Evolutionary conservation across 1,140 invertebrate genomes (phyloP), one percentile per base, ranked within the genome.

Genomic region (Drosophila ficusphila): DNA sequence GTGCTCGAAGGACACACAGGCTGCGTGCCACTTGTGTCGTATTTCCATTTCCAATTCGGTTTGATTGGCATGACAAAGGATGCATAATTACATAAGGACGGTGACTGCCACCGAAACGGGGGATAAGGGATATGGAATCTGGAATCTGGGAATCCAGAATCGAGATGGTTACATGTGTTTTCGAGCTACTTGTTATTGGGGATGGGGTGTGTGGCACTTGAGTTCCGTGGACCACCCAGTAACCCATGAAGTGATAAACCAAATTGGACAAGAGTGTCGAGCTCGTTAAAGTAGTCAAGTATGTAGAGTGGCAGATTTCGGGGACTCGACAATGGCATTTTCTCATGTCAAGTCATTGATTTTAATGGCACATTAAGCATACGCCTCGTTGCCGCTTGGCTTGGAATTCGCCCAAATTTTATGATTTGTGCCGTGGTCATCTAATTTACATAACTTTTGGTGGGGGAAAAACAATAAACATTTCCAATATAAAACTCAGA

Each of bases 281-380:
- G 68, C 42, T 78, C 79, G 69, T 82, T 82, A 68, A 78, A 79
- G 36, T 42, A 51, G 42, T 52, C 44, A 23, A 38, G 57, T 51
- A 67, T 54, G 54, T 71, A 27, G 27, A 67, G 27, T 47, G n/a
- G 16, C 34, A 12, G 27, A 18, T 12, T 8, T 34, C 44, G 44
- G 61, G 72, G 48, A 54, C 56, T 46, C 53, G 62, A 67, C 53
- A 73, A 56, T 61, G 46, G 44, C 25, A 51, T 65, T 74, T 75
- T 75, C 60, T 58, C 72, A 60, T 48, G 71, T 49, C 39, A 75
- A 68, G 62, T 81, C 82, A 86, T 74, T 82, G 82, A 69, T 64
- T 86, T 86, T 86, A 88, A 86, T 86, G 74, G 70, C 73, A 70
- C 72, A 86, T 88, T 86, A 86, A 86, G 82, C 77, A 86, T 86